Evolutionary conservation across 2,797 vertebrate genomes (phyloP).

Genomic region (Petrocephalus schoutedeni): DNA sequence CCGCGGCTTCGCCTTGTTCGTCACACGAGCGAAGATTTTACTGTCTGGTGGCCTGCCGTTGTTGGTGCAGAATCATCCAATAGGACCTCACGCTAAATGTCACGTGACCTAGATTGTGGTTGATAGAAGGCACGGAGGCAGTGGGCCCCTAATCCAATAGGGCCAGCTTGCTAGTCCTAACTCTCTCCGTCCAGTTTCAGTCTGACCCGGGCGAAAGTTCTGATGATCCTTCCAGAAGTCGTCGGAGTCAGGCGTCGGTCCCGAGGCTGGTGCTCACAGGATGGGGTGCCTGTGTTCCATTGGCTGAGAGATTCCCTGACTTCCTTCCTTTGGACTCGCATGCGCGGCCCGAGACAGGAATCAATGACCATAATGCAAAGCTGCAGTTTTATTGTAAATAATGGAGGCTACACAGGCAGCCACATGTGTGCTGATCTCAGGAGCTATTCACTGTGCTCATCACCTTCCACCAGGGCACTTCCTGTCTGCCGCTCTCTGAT

Average conservation of each 20-base stretch:
- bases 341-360: constrained; percentile 66
- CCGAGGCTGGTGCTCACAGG: constrained; percentile 53
- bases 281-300: constrained; percentile 39
- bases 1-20: not conserved
- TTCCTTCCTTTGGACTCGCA: constrained; percentile 62
- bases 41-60: not conserved
- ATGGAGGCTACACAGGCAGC: constrained; percentile 50
- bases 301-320: constrained; percentile 50
- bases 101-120: not conserved
- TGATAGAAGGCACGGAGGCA: not conserved
- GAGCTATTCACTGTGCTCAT: constrained; percentile 51
- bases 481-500: constrained; percentile 73
- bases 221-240: constrained; percentile 42
- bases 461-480: constrained; percentile 69
- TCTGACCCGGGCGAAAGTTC: not conserved
- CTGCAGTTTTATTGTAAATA: constrained; percentile 61
- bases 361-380: constrained; percentile 70
- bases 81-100: not conserved
- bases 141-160: not conserved
- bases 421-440: constrained; percentile 41
- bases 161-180: not conserved
- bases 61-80: not conserved
- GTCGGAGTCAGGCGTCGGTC: constrained; percentile 47
- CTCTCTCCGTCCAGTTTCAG: not conserved
- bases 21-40: not conserved